These are phyloP conservation scores for Chymomyza procnemis DNA, from an alignment of 2,888 invertebrate species.

Conservation along the genomic window DNA sequence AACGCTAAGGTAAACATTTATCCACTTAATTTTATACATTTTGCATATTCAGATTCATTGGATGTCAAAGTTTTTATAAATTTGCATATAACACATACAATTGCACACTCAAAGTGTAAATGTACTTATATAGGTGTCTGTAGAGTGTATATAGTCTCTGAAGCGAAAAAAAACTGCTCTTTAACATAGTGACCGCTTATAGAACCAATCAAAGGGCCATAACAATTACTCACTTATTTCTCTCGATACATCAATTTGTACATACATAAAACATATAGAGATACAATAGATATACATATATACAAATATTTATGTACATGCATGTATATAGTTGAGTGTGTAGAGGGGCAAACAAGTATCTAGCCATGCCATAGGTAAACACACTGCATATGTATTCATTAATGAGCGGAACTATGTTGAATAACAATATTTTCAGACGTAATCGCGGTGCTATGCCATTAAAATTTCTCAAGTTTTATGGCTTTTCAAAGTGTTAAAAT, in stretches of 20 bases:
- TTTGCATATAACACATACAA: conserved; percentile 21
- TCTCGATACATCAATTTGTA: neutral
- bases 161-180: too few relatives aligned
- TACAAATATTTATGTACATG: too few relatives aligned
- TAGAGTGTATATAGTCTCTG: too few relatives aligned
- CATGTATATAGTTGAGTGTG: too few relatives aligned
- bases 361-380: too few relatives aligned
- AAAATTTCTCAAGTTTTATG: neutral
- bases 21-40: neutral
- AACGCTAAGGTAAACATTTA: neutral
- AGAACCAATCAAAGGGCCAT: too few relatives aligned
- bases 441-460: neutral
- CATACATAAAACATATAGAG: neutral
- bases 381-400: neutral
- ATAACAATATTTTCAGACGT: neutral
- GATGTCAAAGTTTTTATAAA: conserved; percentile 53
- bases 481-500: neutral
- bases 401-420: neutral
- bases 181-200: too few relatives aligned
- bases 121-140: too few relatives aligned
- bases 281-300: too few relatives aligned
- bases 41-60: conserved; percentile 7
- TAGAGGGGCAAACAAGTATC: too few relatives aligned
- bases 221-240: neutral
- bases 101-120: neutral